Percentiles rank a stretch among this genome's conserved stretches.
phyloP scores from a whole-genome alignment of 2,113 vertebrate genomes.

The Ochotona curzoniae region DNA sequence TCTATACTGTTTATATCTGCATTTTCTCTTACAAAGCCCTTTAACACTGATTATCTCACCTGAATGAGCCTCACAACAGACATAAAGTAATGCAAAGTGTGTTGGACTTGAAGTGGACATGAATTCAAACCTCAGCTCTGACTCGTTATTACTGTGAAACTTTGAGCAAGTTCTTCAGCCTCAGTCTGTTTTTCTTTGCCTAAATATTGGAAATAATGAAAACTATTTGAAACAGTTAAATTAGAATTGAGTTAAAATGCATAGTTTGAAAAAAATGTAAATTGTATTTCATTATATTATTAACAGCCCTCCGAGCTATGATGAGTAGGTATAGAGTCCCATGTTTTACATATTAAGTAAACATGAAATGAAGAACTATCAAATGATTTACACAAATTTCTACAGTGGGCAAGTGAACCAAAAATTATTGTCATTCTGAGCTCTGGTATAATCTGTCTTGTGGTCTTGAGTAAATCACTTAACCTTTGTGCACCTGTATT shows the following conservation, averaged over 20 bases:
- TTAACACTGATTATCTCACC: constrained; percentile 7
- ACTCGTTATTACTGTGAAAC: neutral
- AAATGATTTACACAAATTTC: constrained; percentile 39
- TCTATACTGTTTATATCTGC: neutral
- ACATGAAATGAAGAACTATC: constrained; percentile 18
- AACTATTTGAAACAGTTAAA: neutral
- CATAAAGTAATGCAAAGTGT: neutral
- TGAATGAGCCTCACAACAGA: neutral
- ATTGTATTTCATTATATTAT: constrained; percentile 40
- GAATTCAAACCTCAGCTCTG: neutral
- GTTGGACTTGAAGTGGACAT: neutral
- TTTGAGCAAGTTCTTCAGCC: constrained; percentile 25
- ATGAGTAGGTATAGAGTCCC: constrained; percentile 1
- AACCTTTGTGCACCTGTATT: constrained; percentile 38
- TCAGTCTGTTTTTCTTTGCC: constrained; percentile 23
- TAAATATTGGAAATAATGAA: constrained; percentile 25
- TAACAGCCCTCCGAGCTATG: constrained; percentile 39
- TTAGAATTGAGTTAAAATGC: constrained; percentile 21
- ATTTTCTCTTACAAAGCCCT: constrained; percentile 45
- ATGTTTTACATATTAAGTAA: constrained; percentile 32
- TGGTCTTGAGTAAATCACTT: constrained; percentile 17
- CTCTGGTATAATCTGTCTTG: neutral
- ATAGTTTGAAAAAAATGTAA: constrained; percentile 52
- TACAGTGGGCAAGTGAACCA: neutral
- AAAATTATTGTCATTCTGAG: neutral